phyloP scores from a whole-genome alignment of 2,113 vertebrate species.

The Micronycteris hirsuta region DNA sequence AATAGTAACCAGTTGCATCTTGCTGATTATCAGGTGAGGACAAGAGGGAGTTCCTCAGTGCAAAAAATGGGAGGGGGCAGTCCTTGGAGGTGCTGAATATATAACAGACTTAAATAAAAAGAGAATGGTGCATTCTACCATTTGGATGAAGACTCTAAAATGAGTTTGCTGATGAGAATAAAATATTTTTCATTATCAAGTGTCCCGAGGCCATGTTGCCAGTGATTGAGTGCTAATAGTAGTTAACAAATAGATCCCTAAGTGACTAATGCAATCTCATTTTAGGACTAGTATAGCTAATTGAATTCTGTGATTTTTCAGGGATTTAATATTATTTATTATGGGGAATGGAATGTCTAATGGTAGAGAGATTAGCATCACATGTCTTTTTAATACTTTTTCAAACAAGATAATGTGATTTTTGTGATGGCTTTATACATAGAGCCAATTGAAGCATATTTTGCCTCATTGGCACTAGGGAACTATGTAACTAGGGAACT shows the following conservation, averaged over 20 bases:
- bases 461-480: not conserved
- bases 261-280: not conserved
- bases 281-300: not conserved
- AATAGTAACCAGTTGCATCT: not conserved
- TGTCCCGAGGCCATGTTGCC: not conserved
- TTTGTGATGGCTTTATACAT: not conserved
- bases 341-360: not conserved
- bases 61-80: rapidly evolving
- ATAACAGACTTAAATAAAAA: not conserved
- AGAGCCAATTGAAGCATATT: not conserved
- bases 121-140: not conserved
- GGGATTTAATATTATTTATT: conserved; percentile 7
- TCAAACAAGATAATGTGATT: not conserved
- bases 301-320: not conserved
- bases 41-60: not conserved
- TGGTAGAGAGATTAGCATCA: not conserved
- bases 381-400: not conserved
- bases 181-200: conserved; percentile 22
- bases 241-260: not conserved
- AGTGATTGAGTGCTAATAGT: not conserved
- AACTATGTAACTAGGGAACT: not conserved
- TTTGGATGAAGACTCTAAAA: not conserved
- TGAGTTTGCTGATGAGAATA: not conserved
- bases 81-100: not conserved
- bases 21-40: not conserved